These are phyloP conservation scores for Mythimna impura DNA, from an alignment of 2,888 invertebrate species.

Conservation along the genomic window DNA sequence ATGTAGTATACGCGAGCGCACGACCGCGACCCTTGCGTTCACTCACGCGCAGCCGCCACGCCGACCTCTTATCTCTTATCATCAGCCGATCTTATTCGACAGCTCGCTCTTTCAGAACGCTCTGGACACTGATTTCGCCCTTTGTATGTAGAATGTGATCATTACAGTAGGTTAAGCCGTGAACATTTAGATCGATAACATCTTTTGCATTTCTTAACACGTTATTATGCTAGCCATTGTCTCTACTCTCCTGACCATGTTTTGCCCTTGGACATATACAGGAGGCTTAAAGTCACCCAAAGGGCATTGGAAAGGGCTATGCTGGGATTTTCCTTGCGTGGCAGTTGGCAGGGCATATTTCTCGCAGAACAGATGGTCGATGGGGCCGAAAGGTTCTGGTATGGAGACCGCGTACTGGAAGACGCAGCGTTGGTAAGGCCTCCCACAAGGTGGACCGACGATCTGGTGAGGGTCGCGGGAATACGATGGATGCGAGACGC, in stretches of 20 bases:
- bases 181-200: slow-evolving; percentile 35
- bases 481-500: no score
- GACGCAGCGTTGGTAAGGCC: no score
- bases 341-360: no score
- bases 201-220: slow-evolving; percentile 21
- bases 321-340: no score
- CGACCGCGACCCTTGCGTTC: slow-evolving; percentile 60
- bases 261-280: slow-evolving; percentile 17
- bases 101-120: slow-evolving; percentile 33
- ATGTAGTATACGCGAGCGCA: slow-evolving; percentile 31
- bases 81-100: slow-evolving; percentile 56
- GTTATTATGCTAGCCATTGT: slow-evolving; percentile 8
- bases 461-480: no score
- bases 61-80: slow-evolving; percentile 58
- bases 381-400: no score
- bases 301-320: neutral
- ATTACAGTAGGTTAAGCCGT: slow-evolving; percentile 26
- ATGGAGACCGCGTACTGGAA: no score
- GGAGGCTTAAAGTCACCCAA: neutral
- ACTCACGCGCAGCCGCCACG: slow-evolving; percentile 56
- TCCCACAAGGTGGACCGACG: no score
- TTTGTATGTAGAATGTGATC: slow-evolving; percentile 35
- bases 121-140: slow-evolving; percentile 25
- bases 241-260: neutral
- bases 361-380: no score